Evolutionary conservation across 2,888 invertebrate genomes (phyloP).

Genomic region (Ormyrus pomaceus): DNA sequence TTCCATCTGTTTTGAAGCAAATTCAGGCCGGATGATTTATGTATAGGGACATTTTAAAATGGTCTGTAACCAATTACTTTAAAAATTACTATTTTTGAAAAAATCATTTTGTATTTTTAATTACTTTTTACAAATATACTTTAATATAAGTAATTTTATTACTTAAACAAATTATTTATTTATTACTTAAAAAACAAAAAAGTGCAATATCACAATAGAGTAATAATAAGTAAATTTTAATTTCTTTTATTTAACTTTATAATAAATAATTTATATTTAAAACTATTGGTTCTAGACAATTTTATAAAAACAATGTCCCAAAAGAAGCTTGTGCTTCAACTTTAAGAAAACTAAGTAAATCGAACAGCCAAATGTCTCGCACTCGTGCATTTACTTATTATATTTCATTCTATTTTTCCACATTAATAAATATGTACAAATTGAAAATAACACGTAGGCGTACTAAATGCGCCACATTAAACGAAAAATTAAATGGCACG

Average conservation of each 20-base stretch:
- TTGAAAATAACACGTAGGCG: conserved; percentile 47
- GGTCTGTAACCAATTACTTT: conserved; percentile 41
- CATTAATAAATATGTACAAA: conserved; percentile 39
- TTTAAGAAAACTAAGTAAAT: conserved; percentile 24
- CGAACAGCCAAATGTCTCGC: conserved; percentile 31
- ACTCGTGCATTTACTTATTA: conserved; percentile 23
- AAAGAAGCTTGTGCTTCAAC: conserved; percentile 41
- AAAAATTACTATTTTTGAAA: neutral
- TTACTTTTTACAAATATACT: no score
- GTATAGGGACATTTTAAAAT: conserved; percentile 38
- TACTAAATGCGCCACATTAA: conserved; percentile 40
- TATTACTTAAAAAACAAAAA: no score
- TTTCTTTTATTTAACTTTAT: neutral
- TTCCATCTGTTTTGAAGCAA: conserved; percentile 42
- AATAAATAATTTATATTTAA: neutral
- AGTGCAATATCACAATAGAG: conserved; percentile 3
- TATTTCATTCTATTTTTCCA: conserved; percentile 5
- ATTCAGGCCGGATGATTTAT: conserved; percentile 50
- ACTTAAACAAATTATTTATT: no score
- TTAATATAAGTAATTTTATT: no score
- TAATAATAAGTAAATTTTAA: neutral
- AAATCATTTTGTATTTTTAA: no score
- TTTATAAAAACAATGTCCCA: conserved; percentile 33
- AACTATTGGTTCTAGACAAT: conserved; percentile 44
- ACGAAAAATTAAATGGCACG: conserved; percentile 39